These are phyloP conservation scores for Argyresthia albistria DNA, from an alignment of 2,888 invertebrate species.

Conservation along the genomic window DNA sequence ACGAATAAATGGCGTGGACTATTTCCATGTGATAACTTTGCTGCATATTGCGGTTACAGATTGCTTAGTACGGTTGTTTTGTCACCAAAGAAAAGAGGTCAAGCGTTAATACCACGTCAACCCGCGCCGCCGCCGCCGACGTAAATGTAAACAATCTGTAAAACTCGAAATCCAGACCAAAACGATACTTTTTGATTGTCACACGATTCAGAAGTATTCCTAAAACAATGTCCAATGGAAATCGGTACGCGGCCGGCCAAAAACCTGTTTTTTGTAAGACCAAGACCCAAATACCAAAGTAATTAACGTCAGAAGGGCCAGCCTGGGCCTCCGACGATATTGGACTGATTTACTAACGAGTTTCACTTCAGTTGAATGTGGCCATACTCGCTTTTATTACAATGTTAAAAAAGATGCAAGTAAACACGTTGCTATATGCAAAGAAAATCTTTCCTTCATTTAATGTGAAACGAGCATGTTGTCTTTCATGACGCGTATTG, in stretches of 20 bases:
- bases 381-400: too few species aligned
- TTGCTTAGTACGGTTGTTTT: neutral
- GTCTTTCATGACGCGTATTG: too few species aligned
- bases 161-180: slow-evolving; percentile 6
- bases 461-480: too few species aligned
- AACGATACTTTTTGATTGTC: neutral
- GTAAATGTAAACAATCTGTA: slow-evolving; percentile 17
- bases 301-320: neutral
- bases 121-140: slow-evolving; percentile 4
- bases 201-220: neutral
- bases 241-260: neutral
- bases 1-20: too few species aligned
- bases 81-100: slow-evolving; percentile 2
- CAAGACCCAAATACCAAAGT: slow-evolving; percentile 22
- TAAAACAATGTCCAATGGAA: neutral
- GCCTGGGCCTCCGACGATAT: neutral
- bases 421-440: too few species aligned
- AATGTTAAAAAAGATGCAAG: too few species aligned
- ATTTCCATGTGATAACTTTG: too few species aligned
- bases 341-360: neutral
- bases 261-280: slow-evolving; percentile 39
- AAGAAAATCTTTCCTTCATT: too few species aligned
- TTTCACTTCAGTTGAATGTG: neutral
- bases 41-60: too few species aligned
- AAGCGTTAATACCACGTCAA: neutral